These are phyloP conservation scores for Lutjanus campechanus DNA, from an alignment of 2,797 vertebrate genomes.

Conservation along the genomic window DNA sequence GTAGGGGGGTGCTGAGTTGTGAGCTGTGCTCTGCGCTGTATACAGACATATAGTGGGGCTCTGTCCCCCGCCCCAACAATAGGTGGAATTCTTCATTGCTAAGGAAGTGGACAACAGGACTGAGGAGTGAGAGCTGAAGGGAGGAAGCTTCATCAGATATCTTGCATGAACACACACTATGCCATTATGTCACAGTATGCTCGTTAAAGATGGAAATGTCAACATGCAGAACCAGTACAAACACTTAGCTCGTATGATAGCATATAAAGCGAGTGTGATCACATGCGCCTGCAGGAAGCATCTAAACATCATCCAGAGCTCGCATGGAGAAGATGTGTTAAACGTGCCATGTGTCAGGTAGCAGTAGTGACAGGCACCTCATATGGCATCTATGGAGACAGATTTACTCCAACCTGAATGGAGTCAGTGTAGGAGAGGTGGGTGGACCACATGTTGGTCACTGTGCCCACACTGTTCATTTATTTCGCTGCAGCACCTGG, in stretches of 20 bases:
- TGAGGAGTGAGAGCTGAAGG: slow-evolving; percentile 23
- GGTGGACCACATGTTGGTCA: slow-evolving; percentile 41
- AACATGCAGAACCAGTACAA: not conserved
- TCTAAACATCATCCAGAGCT: not conserved
- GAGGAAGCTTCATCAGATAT: slow-evolving; percentile 27
- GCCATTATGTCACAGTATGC: not conserved
- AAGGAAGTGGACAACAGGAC: slow-evolving; percentile 36
- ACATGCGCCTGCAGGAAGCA: slow-evolving; percentile 31
- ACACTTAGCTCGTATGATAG: not conserved
- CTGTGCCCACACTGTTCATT: slow-evolving; percentile 43
- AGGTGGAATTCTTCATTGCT: slow-evolving; percentile 87
- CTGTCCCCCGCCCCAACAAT: slow-evolving; percentile 89
- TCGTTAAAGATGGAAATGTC: not conserved
- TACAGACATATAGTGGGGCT: slow-evolving; percentile 90
- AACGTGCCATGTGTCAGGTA: slow-evolving; percentile 17
- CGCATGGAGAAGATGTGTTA: not conserved
- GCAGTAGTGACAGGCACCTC: slow-evolving; percentile 36
- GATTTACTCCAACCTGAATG: slow-evolving; percentile 69
- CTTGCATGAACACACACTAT: slow-evolving; percentile 1
- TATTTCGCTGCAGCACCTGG: slow-evolving; percentile 37
- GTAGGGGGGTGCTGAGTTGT: slow-evolving; percentile 49
- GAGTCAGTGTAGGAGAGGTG: slow-evolving; percentile 55
- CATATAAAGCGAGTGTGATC: not conserved
- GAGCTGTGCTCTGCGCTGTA: slow-evolving; percentile 73
- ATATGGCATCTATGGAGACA: slow-evolving; percentile 19